Evolutionary conservation across 2,113 vertebrate species (phyloP), one percentile per base, ranked within the genome.

Genomic region (Circaetus cinerascens): DNA sequence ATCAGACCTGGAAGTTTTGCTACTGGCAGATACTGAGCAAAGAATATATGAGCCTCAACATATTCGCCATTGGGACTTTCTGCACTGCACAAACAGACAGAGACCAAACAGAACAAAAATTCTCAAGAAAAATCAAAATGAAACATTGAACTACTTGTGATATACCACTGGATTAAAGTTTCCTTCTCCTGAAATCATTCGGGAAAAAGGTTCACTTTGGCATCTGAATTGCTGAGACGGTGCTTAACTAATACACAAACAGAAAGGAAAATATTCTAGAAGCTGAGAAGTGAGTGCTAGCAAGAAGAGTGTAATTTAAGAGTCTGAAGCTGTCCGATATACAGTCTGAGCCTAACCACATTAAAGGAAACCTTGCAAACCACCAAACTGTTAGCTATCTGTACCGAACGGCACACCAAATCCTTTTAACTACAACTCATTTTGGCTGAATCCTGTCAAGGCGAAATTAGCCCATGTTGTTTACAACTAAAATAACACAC

Each of bases 331-430:
- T 95, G 74, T 71, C 95, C 57, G 73, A 95, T 93, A 94, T 13
- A 55, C 45, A 86, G 57, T 69, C 89, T 87, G 68, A 87, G 45
- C 59, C 67, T n/a, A 94, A 82, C 96, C 95, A 98, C 95, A 97
- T 96, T 32, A 96, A 97, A 97, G 90, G 71, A 82, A 93, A 80
- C 76, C 83, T 94, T 95, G 79, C 69, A 98, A 98, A 92, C 68
- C 93, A 92, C 85, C 84, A 96, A 97, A 98, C 87, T 88, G 88
- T 96, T 97, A 97, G 89, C 92, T 97, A 92, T 95, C 63, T 55
- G 85, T 93, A 97, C 69, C 18, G 17, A 97, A 79, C 9, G 30
- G 50, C 75, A 94, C 90, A 91, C 83, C 83, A 95, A 97, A 97
- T 95, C 96, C 86, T 95, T 97, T 94, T 86, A 96, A 98, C 78